phyloP scores from a whole-genome alignment of 1,140 invertebrate genomes.

The Lordiphosa stackelbergi region DNA sequence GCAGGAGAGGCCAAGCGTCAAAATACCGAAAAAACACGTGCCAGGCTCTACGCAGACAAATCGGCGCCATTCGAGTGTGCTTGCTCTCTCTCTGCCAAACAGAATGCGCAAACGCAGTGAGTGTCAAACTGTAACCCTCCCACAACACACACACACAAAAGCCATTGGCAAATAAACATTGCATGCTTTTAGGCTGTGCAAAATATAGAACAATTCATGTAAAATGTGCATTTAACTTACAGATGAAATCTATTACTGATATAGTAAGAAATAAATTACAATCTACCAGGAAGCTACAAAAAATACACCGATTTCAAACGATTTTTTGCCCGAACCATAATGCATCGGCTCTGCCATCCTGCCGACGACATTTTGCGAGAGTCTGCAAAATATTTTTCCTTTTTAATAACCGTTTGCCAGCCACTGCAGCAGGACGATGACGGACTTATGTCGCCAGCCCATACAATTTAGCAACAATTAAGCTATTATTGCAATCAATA shows the following conservation, averaged over 20 bases:
- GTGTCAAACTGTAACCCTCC: conserved; percentile 24
- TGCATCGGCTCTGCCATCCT: neutral
- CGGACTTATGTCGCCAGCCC: neutral
- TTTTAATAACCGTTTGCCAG: conserved; percentile 49
- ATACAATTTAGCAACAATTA: conserved; percentile 11
- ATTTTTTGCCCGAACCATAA: too few species aligned
- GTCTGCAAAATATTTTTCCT: conserved; percentile 41
- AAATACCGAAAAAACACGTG: conserved; percentile 5
- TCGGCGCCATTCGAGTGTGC: conserved; percentile 9
- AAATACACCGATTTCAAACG: too few species aligned
- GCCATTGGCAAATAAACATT: conserved; percentile 56
- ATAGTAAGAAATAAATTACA: too few species aligned
- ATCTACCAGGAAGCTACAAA: too few species aligned
- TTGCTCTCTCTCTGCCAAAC: conserved; percentile 6
- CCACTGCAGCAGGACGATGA: conserved; percentile 38
- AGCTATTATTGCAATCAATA: conserved; percentile 53
- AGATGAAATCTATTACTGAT: too few species aligned
- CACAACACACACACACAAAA: neutral
- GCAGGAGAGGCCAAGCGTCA: neutral
- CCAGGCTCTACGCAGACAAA: conserved; percentile 14
- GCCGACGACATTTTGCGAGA: conserved; percentile 5
- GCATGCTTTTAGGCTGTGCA: conserved; percentile 55
- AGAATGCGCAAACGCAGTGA: conserved; percentile 49
- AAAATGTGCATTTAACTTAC: conserved; percentile 1
- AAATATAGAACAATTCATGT: conserved; percentile 5